Evolutionary conservation across 2,888 invertebrate genomes (phyloP).

Genomic region (Rapana venosa): DNA sequence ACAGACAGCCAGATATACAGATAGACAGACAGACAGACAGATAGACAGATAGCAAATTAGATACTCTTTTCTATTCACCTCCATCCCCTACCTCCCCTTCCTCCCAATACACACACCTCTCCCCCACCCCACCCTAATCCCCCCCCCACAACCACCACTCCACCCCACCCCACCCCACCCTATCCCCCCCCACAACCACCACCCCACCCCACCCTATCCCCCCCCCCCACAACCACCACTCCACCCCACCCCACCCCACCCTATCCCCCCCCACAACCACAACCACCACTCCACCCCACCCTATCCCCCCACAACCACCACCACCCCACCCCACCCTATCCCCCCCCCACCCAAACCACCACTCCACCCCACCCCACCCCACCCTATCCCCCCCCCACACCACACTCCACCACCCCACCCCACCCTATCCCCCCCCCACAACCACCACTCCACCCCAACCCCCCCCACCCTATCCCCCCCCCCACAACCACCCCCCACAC

Average conservation of each 20-base stretch:
- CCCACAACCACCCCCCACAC: neutral
- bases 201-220: neutral
- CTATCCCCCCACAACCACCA: neutral
- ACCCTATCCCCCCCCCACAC: neutral
- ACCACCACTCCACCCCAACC: neutral
- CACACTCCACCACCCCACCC: neutral
- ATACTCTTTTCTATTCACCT: too few species aligned
- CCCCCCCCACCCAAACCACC: neutral
- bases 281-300: neutral
- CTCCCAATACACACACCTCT: too few species aligned
- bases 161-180: too few species aligned
- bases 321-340: neutral
- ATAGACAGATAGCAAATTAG: too few species aligned
- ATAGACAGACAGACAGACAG: too few species aligned
- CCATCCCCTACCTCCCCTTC: too few species aligned
- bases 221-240: neutral
- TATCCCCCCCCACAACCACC: too few species aligned
- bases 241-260: neutral
- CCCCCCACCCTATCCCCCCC: neutral
- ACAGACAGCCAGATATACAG: too few species aligned
- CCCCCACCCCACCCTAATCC: too few species aligned
- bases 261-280: neutral
- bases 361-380: neutral
- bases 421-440: neutral
- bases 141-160: too few species aligned